Base-by-base conservation (phyloP, 1,140 invertebrate species). In the Geopemphigus sp. region DNA sequence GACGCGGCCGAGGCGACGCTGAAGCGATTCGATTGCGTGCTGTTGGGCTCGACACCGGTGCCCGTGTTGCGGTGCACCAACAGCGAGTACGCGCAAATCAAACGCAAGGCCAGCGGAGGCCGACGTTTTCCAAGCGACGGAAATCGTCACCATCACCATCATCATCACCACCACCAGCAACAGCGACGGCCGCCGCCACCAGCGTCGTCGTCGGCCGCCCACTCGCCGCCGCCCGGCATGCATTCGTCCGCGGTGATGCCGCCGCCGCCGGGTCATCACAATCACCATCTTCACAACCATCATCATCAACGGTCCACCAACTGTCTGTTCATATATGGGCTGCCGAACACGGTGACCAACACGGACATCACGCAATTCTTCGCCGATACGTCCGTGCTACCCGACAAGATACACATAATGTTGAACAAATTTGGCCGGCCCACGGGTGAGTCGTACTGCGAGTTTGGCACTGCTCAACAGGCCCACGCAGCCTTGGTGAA, bases 381-480 rank as follows among this genome's bases (percentile, higher is more conserved):
- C 82, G 89, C 90, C 0, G 90, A 93, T 63, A 90, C 92, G 24
- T 90, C 91, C 15, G 87, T 94, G 3, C 89, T 90, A 0, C 93
- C 94, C 0, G 87, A 88, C 39, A 89, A 91, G 81, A 93, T 95
- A 81, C 92, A 95, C 83, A 89, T 95, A 80, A 88, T 95, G 85
- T 86, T 90, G 17, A 92, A 91, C 82, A 85, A 89, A 11, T 87
- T 87, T 61, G 90, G 91, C 4, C 87, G 89, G 81, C 91, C 92
- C 0, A 89, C 90, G 0, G 94, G 95, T 0, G 91, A 95, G 82
- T 94, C 93, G 54, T 95, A 94, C 84, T 93, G 94, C 82, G 94
- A 96, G 84, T 96, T 97, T 84, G 85, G 87, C 14, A 89, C 88
- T 19, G 81, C 85, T 0, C 88, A 90, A 45, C 92, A 95, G 83